Base-by-base conservation (phyloP, 1,140 invertebrate genomes). In the Teleogryllus occipitalis region DNA sequence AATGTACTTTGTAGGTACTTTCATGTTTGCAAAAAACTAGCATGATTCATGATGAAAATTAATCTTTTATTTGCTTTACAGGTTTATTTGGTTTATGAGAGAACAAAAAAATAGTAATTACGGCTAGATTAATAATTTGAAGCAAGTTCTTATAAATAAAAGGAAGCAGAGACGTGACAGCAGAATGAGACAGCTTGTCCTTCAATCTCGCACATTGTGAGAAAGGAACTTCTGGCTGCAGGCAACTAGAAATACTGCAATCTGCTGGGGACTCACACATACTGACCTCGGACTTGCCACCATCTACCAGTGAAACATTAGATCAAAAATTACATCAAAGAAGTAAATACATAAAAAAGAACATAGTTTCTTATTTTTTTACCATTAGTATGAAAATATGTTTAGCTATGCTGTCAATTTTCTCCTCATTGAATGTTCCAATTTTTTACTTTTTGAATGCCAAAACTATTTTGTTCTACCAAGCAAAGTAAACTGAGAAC, bases 291-390 rank as follows among this genome's bases (percentile, higher is more conserved):
- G 78, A 79, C 78, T 79, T 79, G 78, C 78, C 78, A 79, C 78
- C 78, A 79, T 79, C 78, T 75, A 76, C 47, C 75, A 76, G 75
- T 76, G 76, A 77, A 77, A 77, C 76, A 77, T 7, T 48, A 79
- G 6, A 77, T 77, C 21, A 46, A 39, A 39, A 39, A 39, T 39
- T 39, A 39, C 27, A 39, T 39, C 27, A 39, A 79, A 79, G 14
- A 79, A 48, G 72, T 74, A 79, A 47, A 77, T 77, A 77, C 48
- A 77, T 76, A 77, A 21, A 76, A 39, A 39, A 65, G 54, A 65
- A 77, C 18, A 77, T 79, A 79, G 78, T 79, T 79, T 75, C 65
- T 79, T 75, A 79, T 79, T 79, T 79, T 78, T 79, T 79, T 79
- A 75, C 47, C 73, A 22, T 77, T 79, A 79, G 78, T 79, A 65